Evolutionary conservation across 1,140 invertebrate species (phyloP).

Genomic region (Musca domestica): DNA sequence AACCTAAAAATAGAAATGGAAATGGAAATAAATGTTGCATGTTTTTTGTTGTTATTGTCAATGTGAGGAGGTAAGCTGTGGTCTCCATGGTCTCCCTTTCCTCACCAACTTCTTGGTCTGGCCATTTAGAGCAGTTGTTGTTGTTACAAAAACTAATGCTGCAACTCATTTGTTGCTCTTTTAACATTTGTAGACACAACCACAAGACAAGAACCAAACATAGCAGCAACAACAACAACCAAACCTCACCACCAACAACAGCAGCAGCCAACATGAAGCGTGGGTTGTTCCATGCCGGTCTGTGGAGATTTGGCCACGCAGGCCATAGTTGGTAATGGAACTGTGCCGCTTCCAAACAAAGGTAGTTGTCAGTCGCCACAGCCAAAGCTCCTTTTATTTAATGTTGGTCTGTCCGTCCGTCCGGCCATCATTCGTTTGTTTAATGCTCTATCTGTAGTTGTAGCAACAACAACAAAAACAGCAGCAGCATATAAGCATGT

Average conservation of each 20-base stretch:
- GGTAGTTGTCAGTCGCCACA: no score
- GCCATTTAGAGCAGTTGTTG: background rate
- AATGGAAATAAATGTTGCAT: background rate
- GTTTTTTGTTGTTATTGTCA: no score
- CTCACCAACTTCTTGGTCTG: background rate
- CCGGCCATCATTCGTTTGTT: no score
- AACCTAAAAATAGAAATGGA: slow-evolving; percentile 9
- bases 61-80: background rate
- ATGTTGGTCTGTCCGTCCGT: no score
- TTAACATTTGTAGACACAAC: slow-evolving; percentile 1
- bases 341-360: no score
- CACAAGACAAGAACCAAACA: background rate
- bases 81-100: background rate
- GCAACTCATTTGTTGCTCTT: slow-evolving; percentile 12
- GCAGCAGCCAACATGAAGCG: background rate
- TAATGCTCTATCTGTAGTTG: no score
- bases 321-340: no score
- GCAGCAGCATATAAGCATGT: no score
- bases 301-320: no score
- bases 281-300: background rate
- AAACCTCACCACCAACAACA: no score
- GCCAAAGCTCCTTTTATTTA: no score
- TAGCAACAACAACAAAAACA: no score
- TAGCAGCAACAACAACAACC: background rate
- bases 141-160: background rate